Evolutionary conservation across 2,113 vertebrate species (phyloP).

Genomic region (Heterotilapia buettikoferi): DNA sequence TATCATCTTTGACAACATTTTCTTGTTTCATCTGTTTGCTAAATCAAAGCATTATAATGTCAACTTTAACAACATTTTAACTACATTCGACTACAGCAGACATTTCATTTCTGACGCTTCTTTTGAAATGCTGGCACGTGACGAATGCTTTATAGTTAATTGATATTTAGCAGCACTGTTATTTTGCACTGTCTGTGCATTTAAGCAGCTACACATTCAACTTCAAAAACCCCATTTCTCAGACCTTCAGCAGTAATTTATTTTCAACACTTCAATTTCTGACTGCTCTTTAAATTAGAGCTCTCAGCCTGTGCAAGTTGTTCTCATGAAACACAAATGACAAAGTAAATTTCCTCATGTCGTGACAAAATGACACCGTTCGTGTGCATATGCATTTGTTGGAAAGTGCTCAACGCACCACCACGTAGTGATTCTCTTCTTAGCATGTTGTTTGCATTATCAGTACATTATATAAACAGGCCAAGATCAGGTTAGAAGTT

Average conservation of each 20-base stretch:
- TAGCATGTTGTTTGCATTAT: not conserved
- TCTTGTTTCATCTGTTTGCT: not conserved
- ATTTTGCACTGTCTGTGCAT: not conserved
- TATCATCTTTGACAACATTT: not conserved
- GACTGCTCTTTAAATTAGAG: not conserved
- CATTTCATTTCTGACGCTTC: not conserved
- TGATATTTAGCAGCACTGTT: slow-evolving; percentile 3
- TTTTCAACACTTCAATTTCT: not conserved
- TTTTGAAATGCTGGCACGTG: not conserved
- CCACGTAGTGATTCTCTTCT: not conserved
- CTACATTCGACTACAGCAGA: not conserved
- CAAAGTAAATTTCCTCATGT: not conserved
- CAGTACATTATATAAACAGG: slow-evolving; percentile 21
- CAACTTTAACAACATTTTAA: not conserved
- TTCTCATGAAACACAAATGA: not conserved
- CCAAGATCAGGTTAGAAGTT: slow-evolving; percentile 15
- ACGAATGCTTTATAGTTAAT: not conserved
- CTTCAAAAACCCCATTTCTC: not conserved
- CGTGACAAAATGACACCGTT: not conserved
- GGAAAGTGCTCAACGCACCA: not conserved
- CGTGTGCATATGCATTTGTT: not conserved
- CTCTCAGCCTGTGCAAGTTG: not conserved
- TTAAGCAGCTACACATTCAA: not conserved
- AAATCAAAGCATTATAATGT: not conserved
- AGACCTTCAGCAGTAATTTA: not conserved